Base-by-base conservation (phyloP, 2,797 vertebrate species). In the Lutjanus campechanus region DNA sequence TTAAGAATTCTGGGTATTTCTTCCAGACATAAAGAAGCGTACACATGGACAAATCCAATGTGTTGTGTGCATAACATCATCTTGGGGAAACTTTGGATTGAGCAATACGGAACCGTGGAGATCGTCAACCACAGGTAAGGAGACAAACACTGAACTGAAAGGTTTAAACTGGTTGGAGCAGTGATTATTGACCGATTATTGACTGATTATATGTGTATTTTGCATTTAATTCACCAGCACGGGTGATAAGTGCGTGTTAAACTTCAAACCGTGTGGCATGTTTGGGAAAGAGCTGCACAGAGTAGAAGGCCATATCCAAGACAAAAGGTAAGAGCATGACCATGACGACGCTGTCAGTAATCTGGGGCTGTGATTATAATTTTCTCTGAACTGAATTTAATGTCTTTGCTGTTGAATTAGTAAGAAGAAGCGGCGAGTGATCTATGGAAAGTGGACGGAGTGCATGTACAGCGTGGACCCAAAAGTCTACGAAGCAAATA, bases 371-470 rank as follows among this genome's bases (percentile, higher is more conserved):
- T 36, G 29, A 60, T 49, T 22, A 36, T 0, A 11, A 11, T 16
- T 11, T 69, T 40, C 2, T 63, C 55, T 69, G 1, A 60, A 2
- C 15, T 73, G 11, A 62, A 15, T 53, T 43, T 55, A 2, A 10
- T 73, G 16, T 44, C 13, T 69, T 78, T 83, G 36, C 53, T 71
- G 59, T 73, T 41, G 9, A 55, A 76, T 22, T 90, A 99, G 98
- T 93, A 98, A 96, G 89, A 99, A 97, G 96, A 99, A 99, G 91
- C 94, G 93, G 11, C 94, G 95, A 1, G 92, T 99, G 82, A 96
- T 99, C 79, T 99, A 99, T 9, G 98, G 98, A 47, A 99, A 99
- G 89, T 99, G 98, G 98, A 99, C 98, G 0, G 98, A 99, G 87
- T 98, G 98, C 73, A 91, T 99, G 82, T 99, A 98, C 97, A 95